Evolutionary conservation across 2,888 invertebrate species (phyloP).

Genomic region (Caenorhabditis sp.): DNA sequence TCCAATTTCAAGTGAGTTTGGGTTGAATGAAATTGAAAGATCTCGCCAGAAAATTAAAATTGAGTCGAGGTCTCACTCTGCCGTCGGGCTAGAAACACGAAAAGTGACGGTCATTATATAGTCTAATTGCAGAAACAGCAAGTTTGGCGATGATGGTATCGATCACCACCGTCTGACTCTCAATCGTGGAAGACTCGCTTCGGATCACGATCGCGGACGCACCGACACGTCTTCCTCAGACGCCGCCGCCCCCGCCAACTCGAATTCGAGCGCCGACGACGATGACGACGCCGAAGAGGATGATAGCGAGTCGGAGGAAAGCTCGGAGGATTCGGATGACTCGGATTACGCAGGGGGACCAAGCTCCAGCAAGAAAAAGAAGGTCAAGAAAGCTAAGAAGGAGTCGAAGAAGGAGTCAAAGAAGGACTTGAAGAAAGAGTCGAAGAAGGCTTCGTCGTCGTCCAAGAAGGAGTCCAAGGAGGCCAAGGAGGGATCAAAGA

Average conservation of each 20-base stretch:
- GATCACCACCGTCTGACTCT: slow-evolving; percentile 29
- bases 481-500: neutral
- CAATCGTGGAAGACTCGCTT: slow-evolving; percentile 19
- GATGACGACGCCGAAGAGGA: neutral
- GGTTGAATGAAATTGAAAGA: neutral
- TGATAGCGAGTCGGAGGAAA: neutral
- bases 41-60: too few species aligned
- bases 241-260: neutral
- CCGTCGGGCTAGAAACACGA: too few species aligned
- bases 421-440: neutral
- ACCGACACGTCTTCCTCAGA: neutral
- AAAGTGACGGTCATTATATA: too few species aligned
- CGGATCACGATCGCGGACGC: neutral
- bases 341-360: too few species aligned
- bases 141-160: slow-evolving; percentile 13
- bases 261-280: neutral
- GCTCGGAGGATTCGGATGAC: neutral
- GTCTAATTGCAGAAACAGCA: slow-evolving; percentile 13
- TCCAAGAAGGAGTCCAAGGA: neutral
- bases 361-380: neutral
- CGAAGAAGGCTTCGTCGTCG: neutral
- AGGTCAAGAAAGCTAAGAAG: slow-evolving; percentile 4
- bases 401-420: neutral
- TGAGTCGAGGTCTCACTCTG: too few species aligned
- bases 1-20: slow-evolving; percentile 49